Conservation (phyloP, 2,113 vertebrate genomes). For the Oceanites oceanicus region DNA sequence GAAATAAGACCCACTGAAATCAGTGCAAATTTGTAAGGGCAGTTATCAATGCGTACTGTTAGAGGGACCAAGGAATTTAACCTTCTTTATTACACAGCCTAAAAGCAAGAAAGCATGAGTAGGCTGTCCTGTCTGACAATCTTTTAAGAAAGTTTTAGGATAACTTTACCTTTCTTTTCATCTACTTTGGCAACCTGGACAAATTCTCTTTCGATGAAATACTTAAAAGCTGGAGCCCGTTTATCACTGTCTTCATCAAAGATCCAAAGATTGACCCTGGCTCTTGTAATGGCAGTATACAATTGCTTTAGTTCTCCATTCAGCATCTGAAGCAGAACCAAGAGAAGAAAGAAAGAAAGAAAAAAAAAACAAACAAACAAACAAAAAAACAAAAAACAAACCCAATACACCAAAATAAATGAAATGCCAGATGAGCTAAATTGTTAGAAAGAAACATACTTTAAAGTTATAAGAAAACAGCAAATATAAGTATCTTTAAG, state of each 20-base stretch:
- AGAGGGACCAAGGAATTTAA: neutral
- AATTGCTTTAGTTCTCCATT: conserved; percentile 83
- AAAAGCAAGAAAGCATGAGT: neutral
- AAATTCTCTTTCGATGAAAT: conserved; percentile 75
- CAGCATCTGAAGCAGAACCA: conserved; percentile 69
- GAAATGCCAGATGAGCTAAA: neutral
- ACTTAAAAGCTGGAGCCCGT: conserved; percentile 79
- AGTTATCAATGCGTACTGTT: neutral
- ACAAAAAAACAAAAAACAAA: neutral
- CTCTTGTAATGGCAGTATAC: conserved; percentile 82
- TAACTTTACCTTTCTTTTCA: conserved; percentile 76
- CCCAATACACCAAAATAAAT: neutral
- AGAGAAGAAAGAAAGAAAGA: neutral
- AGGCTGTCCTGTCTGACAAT: neutral
- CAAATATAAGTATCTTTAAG: neutral
- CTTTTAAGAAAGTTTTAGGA: neutral
- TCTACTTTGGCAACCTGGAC: conserved; percentile 80
- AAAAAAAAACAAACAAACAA: neutral
- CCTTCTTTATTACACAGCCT: neutral
- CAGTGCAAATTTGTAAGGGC: neutral
- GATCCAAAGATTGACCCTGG: conserved; percentile 84
- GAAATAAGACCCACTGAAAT: neutral
- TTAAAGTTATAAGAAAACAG: neutral
- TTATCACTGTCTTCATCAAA: conserved; percentile 82
- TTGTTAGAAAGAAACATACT: neutral